A percentile compares a stretch with the other conserved stretches of the same genome.
These are phyloP conservation scores for Thunnus thynnus DNA, from an alignment of 2,113 vertebrate genomes.

Conservation along the genomic window DNA sequence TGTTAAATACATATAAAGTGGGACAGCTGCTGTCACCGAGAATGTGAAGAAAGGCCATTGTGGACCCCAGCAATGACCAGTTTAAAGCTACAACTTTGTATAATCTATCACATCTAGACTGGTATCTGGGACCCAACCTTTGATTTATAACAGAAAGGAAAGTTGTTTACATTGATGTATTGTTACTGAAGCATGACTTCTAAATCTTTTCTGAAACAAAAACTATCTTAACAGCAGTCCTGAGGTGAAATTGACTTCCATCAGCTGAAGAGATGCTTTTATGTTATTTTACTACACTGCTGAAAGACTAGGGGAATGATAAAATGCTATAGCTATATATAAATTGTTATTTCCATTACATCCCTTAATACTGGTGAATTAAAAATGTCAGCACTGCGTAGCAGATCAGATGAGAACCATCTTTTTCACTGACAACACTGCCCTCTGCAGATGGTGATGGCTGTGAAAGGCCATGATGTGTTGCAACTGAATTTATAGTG, in stretches of 20 bases:
- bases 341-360: background rate
- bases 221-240: too few species aligned
- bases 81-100: background rate
- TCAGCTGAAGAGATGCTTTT: background rate
- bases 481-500: too few species aligned
- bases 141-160: background rate
- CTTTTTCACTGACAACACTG: conserved; percentile 44
- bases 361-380: background rate
- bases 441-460: conserved; percentile 41
- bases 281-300: background rate
- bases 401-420: background rate
- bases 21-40: too few species aligned
- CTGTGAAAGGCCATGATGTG: background rate
- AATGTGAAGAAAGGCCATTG: background rate
- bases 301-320: background rate
- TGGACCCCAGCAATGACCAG: background rate
- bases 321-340: background rate
- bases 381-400: background rate
- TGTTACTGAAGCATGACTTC: too few species aligned
- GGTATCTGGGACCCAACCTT: background rate
- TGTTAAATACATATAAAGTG: too few species aligned
- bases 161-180: too few species aligned
- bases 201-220: too few species aligned
- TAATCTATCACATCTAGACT: background rate
- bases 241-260: background rate